These are phyloP conservation scores for Epiblema foenella DNA, from an alignment of 2,888 invertebrate genomes.

Conservation along the genomic window DNA sequence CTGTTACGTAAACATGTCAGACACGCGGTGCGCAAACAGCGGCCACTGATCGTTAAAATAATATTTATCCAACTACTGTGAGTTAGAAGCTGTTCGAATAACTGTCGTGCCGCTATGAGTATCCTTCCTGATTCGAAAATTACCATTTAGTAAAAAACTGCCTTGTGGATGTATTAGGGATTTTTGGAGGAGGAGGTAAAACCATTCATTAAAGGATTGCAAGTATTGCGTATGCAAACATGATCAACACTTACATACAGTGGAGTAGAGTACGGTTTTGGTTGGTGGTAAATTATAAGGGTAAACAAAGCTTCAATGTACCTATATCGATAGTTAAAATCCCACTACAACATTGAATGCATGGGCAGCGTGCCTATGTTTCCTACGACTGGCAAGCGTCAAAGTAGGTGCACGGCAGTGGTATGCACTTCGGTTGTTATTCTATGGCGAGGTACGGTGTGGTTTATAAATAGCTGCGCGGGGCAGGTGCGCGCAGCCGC, in stretches of 20 bases:
- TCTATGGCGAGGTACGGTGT: constrained; percentile 72
- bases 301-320: constrained; percentile 13
- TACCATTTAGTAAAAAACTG: not conserved
- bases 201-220: no score
- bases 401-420: constrained; percentile 22
- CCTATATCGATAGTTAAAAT: not conserved
- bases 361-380: constrained; percentile 6
- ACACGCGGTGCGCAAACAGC: constrained; percentile 68
- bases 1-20: constrained; percentile 73
- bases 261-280: not conserved
- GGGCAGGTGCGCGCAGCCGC: constrained; percentile 67
- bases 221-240: no score
- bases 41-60: constrained; percentile 81
- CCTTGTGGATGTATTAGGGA: not conserved
- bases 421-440: constrained; percentile 55
- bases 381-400: constrained; percentile 16
- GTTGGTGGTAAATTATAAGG: constrained; percentile 20
- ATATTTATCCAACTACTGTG: constrained; percentile 77
- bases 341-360: constrained; percentile 2
- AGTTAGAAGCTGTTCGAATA: constrained; percentile 50
- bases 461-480: constrained; percentile 81
- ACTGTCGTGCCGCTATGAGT: constrained; percentile 35
- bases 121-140: constrained; percentile 24
- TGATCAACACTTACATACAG: no score
- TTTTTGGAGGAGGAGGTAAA: no score